Evolutionary conservation across 2,797 vertebrate species (phyloP).

Genomic region (Dryobates pubescens): DNA sequence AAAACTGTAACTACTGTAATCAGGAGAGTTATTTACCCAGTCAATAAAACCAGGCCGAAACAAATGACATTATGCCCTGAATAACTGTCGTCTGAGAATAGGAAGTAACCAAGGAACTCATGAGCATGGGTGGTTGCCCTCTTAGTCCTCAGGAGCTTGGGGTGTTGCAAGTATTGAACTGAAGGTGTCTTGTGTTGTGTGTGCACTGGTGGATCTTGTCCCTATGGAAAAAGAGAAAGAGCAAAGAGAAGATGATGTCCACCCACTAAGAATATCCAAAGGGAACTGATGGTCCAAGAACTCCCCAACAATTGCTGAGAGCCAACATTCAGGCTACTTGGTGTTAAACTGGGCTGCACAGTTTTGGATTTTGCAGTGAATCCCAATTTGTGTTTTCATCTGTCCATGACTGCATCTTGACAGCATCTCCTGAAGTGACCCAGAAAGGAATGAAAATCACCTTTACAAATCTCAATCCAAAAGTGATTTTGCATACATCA

Average conservation of each 20-base stretch:
- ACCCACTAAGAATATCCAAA: background rate
- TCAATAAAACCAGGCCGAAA: conserved; percentile 53
- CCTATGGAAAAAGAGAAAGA: background rate
- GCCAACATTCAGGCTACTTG: background rate
- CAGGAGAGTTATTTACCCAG: conserved; percentile 23
- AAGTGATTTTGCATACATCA: background rate
- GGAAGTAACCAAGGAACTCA: background rate
- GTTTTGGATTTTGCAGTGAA: background rate
- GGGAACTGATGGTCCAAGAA: background rate
- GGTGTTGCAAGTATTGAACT: background rate
- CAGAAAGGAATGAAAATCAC: background rate
- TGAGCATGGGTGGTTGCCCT: background rate
- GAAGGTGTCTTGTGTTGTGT: background rate
- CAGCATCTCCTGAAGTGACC: background rate
- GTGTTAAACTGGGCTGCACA: background rate
- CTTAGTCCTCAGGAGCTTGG: background rate
- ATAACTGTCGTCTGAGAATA: background rate
- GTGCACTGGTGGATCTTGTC: background rate
- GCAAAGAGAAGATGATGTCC: background rate
- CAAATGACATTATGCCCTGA: background rate
- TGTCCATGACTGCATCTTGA: background rate
- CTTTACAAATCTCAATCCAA: background rate
- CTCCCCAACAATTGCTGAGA: background rate
- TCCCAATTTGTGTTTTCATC: background rate
- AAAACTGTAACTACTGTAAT: conserved; percentile 36